Evolutionary conservation across 2,888 invertebrate genomes (phyloP).

Genomic region (Darwinula stevensoni): DNA sequence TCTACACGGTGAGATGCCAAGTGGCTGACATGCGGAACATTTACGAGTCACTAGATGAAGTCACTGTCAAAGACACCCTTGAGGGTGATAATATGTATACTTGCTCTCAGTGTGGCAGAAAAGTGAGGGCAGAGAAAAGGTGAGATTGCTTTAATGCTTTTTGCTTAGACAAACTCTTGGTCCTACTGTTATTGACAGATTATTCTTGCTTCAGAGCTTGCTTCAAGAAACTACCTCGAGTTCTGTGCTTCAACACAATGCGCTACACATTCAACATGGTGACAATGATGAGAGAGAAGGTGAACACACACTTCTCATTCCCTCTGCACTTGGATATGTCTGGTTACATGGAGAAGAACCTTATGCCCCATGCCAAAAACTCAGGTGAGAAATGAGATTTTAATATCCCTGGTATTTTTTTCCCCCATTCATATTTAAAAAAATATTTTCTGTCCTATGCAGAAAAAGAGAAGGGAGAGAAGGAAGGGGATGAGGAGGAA

Average conservation of each 20-base stretch:
- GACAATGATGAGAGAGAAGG: constrained; percentile 87
- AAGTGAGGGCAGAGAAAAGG: constrained; percentile 80
- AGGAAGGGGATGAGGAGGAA: constrained; percentile 11
- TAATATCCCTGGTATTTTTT: background rate
- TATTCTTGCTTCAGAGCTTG: constrained; percentile 52
- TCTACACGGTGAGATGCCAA: constrained; percentile 83
- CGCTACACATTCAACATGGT: constrained; percentile 90
- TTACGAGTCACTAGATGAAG: constrained; percentile 77
- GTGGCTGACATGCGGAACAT: constrained; percentile 88
- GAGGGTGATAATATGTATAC: constrained; percentile 97
- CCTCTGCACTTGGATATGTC: constrained; percentile 78
- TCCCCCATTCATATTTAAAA: background rate
- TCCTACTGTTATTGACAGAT: constrained; percentile 8
- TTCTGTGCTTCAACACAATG: constrained; percentile 88
- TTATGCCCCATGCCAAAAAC: constrained; percentile 82
- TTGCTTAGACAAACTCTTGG: constrained; percentile 6
- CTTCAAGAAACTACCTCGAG: constrained; percentile 71
- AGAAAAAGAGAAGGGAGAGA: constrained; percentile 8
- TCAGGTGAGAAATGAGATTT: constrained; percentile 42
- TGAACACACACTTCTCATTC: constrained; percentile 88
- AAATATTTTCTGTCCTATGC: constrained; percentile 6
- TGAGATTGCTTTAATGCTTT: constrained; percentile 13
- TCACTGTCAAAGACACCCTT: constrained; percentile 83
- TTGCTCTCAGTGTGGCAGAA: constrained; percentile 75
- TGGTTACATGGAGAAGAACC: constrained; percentile 69